Percentiles rank a stretch among this genome's conserved stretches.
Conservation (phyloP, 1,140 invertebrate species). For the Leptinotarsa undecemlineata region DNA sequence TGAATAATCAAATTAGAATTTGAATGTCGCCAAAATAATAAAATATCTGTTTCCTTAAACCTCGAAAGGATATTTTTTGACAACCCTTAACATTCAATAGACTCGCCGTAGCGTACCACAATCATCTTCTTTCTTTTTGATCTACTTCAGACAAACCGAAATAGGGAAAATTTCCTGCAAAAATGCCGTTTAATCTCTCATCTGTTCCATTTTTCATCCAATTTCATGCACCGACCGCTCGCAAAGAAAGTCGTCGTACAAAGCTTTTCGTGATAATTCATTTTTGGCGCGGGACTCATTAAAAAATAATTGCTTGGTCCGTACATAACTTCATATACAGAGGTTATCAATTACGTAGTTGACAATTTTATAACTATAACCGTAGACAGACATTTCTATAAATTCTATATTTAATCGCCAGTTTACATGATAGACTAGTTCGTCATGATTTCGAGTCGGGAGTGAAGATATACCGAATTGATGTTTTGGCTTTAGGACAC, state of each 20-base stretch:
- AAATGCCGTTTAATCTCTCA: background rate
- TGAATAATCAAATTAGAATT: no score
- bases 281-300: background rate
- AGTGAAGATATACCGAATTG: no score
- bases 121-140: background rate
- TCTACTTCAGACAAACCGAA: background rate
- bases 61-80: no score
- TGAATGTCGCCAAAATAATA: no score
- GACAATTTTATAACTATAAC: background rate
- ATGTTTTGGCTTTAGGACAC: no score
- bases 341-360: background rate
- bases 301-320: constrained; percentile 1
- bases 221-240: background rate
- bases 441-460: no score
- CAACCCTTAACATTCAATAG: no score
- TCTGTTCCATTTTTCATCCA: background rate
- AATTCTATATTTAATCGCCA: background rate
- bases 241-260: background rate
- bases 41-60: no score
- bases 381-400: background rate
- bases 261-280: constrained; percentile 1
- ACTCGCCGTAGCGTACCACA: background rate
- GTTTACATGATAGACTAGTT: background rate
- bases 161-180: background rate
- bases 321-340: background rate